Conservation (phyloP, 2,888 invertebrate species). For the Diogma glabrata region DNA sequence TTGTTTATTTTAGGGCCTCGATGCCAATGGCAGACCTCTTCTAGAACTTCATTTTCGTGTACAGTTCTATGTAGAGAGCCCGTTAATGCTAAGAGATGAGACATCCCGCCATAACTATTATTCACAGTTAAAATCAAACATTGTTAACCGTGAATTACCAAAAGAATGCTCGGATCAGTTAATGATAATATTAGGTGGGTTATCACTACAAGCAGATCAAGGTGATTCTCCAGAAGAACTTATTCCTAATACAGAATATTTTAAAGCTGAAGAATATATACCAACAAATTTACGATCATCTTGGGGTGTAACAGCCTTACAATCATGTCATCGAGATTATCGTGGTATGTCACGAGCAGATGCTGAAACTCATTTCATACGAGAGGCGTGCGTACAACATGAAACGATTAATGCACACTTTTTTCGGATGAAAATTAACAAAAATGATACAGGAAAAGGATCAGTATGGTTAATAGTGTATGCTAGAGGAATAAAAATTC, state of each 20-base stretch:
- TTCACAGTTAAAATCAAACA: slow-evolving; percentile 85
- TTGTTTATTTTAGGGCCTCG: slow-evolving; percentile 57
- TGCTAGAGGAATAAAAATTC: slow-evolving; percentile 82
- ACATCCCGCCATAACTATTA: slow-evolving; percentile 89
- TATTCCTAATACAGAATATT: slow-evolving; percentile 39
- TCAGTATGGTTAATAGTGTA: slow-evolving; percentile 84
- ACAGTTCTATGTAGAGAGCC: slow-evolving; percentile 89
- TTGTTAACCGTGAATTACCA: slow-evolving; percentile 51
- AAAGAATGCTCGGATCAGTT: slow-evolving; percentile 46
- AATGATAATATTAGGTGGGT: slow-evolving; percentile 69
- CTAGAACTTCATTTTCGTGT: slow-evolving; percentile 82
- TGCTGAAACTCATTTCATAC: slow-evolving; percentile 79
- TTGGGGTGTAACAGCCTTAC: slow-evolving; percentile 42
- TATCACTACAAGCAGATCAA: slow-evolving; percentile 86
- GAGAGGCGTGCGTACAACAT: slow-evolving; percentile 71
- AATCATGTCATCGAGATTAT: slow-evolving; percentile 73
- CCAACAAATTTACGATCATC: slow-evolving; percentile 52
- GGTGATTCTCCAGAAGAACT: slow-evolving; percentile 58
- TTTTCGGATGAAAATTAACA: slow-evolving; percentile 68
- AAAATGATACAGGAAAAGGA: slow-evolving; percentile 62
- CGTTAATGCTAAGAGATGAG: slow-evolving; percentile 80
- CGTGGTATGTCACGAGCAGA: slow-evolving; percentile 64
- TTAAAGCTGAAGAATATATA: slow-evolving; percentile 77
- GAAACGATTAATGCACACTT: slow-evolving; percentile 84
- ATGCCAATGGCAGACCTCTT: slow-evolving; percentile 80